Evolutionary conservation across 1,140 invertebrate genomes (phyloP).

Genomic region (Papilio glaucus): DNA sequence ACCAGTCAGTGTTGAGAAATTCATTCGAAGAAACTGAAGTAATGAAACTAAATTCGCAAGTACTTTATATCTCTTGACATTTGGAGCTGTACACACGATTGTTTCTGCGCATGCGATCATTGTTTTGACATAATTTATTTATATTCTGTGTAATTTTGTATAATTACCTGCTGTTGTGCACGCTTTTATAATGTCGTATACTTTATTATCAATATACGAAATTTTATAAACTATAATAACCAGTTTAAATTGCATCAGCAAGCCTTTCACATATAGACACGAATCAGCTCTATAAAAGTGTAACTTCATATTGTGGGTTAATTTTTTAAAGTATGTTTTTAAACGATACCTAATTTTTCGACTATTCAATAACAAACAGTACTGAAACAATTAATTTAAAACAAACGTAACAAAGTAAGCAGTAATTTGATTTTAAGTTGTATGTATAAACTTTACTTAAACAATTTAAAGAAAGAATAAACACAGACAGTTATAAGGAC

Average conservation of each 20-base stretch:
- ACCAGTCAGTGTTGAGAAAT: background rate
- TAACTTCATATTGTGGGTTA: no score
- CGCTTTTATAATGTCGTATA: slow-evolving; percentile 8
- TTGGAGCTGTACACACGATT: slow-evolving; percentile 9
- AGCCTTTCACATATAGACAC: no score
- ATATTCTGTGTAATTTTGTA: slow-evolving; percentile 24
- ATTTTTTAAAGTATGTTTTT: no score
- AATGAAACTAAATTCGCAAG: slow-evolving; percentile 1
- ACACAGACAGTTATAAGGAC: no score
- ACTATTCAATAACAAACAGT: no score
- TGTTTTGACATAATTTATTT: slow-evolving; percentile 30
- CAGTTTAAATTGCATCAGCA: background rate
- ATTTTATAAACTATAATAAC: slow-evolving; percentile 4
- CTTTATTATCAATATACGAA: background rate
- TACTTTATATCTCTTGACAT: slow-evolving; percentile 22
- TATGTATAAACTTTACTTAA: no score
- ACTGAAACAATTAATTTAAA: no score
- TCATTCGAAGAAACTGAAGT: background rate
- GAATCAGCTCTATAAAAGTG: no score
- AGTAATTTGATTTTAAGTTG: no score
- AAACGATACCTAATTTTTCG: no score
- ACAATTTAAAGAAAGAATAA: no score
- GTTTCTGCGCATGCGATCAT: slow-evolving; percentile 5
- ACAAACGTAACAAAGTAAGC: no score
- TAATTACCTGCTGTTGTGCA: background rate